Evolutionary conservation across 1,140 invertebrate genomes (phyloP).

Genomic region (Cyclargus thomasi): DNA sequence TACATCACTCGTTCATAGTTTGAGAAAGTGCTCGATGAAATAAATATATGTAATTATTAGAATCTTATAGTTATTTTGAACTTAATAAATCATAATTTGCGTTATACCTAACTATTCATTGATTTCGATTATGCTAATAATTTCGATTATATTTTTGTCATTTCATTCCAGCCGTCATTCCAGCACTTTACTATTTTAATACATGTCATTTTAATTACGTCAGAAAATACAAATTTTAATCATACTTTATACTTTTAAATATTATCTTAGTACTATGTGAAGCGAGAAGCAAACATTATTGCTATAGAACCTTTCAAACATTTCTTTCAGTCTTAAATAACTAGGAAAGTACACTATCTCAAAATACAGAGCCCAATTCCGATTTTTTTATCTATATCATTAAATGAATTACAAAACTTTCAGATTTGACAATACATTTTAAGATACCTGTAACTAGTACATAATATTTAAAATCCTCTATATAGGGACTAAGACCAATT

Average conservation of each 20-base stretch:
- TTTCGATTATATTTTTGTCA: not conserved
- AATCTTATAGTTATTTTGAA: not conserved
- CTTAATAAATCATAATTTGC: not conserved
- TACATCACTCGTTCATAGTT: no score
- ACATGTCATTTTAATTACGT: not conserved
- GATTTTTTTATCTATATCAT: not conserved
- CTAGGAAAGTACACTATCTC: not conserved
- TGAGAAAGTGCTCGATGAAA: not conserved
- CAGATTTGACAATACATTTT: not conserved
- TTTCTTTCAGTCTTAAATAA: conserved; percentile 10
- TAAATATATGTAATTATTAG: not conserved
- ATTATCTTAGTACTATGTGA: not conserved
- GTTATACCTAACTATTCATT: not conserved
- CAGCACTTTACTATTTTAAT: not conserved
- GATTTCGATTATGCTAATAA: not conserved
- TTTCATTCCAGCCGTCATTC: no score
- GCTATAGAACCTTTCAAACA: not conserved
- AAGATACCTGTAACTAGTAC: not conserved
- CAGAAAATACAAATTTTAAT: not conserved
- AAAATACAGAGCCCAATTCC: not conserved
- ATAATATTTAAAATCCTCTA: not conserved
- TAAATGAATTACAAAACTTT: not conserved
- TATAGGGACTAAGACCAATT: not conserved
- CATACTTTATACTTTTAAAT: not conserved
- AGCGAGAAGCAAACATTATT: not conserved